Base-by-base conservation (phyloP, 2,113 vertebrate species). In the Apaloderma vittatum region DNA sequence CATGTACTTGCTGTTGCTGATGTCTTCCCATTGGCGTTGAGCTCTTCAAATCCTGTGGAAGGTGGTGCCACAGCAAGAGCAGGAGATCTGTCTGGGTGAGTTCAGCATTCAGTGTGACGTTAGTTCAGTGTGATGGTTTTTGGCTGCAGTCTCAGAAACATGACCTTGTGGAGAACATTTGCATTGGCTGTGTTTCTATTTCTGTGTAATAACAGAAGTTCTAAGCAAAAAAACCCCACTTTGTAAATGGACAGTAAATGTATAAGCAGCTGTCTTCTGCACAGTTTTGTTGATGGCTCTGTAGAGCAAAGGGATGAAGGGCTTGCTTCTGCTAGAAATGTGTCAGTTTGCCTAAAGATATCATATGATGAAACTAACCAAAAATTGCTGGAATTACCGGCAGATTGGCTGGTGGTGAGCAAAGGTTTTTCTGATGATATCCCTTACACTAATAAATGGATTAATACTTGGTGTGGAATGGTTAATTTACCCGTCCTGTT, bases 351-450 rank as follows among this genome's bases (percentile, higher is more conserved):
- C 24, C 17, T 40, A 8, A 92, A 79, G 98, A 85, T 98, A 96
- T 97, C 97, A 96, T 2, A 29, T 98, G 98, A 98, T 98, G 98
- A 98, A 91, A 97, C 94, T 26, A 88, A 97, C 97, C 75, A 45
- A 97, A 94, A 97, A 51, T 92, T 97, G 98, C 98, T 99, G 99
- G 99, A 99, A 99, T 99, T 99, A 99, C 99, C 98, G 98, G 90
- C 99, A 99, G 99, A 99, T 97, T 97, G 98, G 92, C 34, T 92
- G 91, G 98, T 99, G 99, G 97, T 99, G 99, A 99, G 52, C 23
- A 80, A 85, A 8, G 94, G 98, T 98, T 98, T 52, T 99, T 98
- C 99, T 99, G 99, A 99, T 86, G 97, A 90, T 98, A 88, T 92
- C 97, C 40, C 23, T 23, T 37, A 10, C 4, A 0, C 23, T 43